Evolutionary conservation across 2,797 vertebrate genomes (phyloP), one percentile per base, ranked within the genome.

Genomic region (Iguana delicatissima): DNA sequence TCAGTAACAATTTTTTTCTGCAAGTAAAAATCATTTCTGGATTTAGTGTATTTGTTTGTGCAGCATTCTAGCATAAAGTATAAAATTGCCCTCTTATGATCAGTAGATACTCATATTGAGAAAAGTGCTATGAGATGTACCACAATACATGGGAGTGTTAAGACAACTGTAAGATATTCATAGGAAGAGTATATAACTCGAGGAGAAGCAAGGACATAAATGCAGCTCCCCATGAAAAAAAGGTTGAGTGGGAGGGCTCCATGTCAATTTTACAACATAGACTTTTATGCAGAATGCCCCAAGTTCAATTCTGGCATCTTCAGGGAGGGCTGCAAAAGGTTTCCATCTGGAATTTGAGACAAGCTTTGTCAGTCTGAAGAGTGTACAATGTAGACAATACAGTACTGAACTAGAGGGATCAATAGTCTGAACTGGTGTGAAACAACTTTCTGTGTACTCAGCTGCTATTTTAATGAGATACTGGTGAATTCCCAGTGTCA

Each of bases 211-310:
- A 50, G 62, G 29, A 42, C 13, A 18, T 38, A n/a, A 14, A 59
- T 55, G 24, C n/a, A 38, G 10, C 3, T 57, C 55, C 55, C 55
- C 55, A 13, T 14, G 16, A 57, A 13, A 59, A 18, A 1, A 89
- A 1, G 7, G 42, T 6, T 26, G 14, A 4, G 14, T 72, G 0
- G 14, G 35, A 2, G 57, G 13, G 20, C 4, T 29, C 1, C 22
- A 13, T 29, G 9, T 73, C 46, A 32, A 2, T 85, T 32, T 29
- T 72, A n/a, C 26, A n/a, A n/a, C 29, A 32, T 38, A 80, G 13
- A 50, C 46, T 35, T 74, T 73, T 24, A 86, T 74, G 52, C 8
- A 76, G 52, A 57, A 86, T 14, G 42, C 9, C n/a, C 16, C 42
- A 52, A n/a, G 22, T 18, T 52, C 26, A 18, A 13, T 69, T 29